Percentiles rank a stretch among this genome's conserved stretches.
phyloP scores from a whole-genome alignment of 2,113 vertebrate genomes.

The Tenrec ecaudatus region DNA sequence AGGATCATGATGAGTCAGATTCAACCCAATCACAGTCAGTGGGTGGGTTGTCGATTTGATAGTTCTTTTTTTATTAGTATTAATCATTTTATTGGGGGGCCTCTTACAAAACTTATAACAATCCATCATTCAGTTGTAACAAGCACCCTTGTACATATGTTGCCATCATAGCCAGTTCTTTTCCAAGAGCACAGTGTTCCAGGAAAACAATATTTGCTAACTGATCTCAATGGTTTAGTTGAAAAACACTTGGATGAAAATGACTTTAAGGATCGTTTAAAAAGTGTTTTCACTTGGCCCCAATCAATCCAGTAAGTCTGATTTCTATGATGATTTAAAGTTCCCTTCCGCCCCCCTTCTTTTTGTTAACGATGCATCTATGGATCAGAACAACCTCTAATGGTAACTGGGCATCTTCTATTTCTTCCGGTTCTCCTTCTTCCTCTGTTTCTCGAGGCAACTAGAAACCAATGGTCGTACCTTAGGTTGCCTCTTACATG shows the following conservation, averaged over 20 bases:
- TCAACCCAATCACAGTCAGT: too few species aligned
- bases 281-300: neutral
- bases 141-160: too few species aligned
- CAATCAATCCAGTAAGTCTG: neutral
- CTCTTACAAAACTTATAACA: too few species aligned
- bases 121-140: too few species aligned
- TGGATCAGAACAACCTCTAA: neutral
- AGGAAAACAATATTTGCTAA: neutral
- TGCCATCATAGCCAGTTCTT: too few species aligned
- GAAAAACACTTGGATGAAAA: neutral
- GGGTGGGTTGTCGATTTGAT: too few species aligned
- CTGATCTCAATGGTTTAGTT: neutral
- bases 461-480: neutral
- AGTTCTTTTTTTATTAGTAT: too few species aligned
- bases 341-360: neutral
- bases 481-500: neutral
- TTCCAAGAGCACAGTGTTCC: neutral
- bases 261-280: neutral
- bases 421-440: neutral
- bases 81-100: too few species aligned
- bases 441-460: neutral
- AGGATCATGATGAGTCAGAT: too few species aligned
- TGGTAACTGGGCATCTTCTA: neutral
- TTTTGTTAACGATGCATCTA: neutral
- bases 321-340: neutral